Evolutionary conservation across 2,888 invertebrate species (phyloP).

Genomic region (Sicus ferrugineus): DNA sequence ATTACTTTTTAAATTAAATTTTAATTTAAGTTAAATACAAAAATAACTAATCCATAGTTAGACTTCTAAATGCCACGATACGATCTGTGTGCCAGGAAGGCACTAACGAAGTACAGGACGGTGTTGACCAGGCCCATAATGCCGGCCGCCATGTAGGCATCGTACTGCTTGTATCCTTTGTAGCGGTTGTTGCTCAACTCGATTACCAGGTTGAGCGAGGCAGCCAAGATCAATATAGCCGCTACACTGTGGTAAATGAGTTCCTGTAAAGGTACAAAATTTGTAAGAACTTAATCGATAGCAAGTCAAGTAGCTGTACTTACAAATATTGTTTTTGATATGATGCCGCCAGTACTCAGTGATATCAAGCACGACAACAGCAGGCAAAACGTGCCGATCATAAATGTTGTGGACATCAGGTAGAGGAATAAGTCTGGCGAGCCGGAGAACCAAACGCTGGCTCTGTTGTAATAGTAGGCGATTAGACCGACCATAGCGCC

Average conservation of each 20-base stretch:
- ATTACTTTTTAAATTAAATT: too few species aligned
- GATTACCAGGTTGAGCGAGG: slow-evolving; percentile 74
- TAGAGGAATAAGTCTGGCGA: slow-evolving; percentile 75
- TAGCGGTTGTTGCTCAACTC: slow-evolving; percentile 70
- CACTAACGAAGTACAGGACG: slow-evolving; percentile 77
- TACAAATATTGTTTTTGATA: slow-evolving; percentile 73
- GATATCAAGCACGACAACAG: slow-evolving; percentile 79
- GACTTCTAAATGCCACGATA: slow-evolving; percentile 74
- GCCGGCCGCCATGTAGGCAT: slow-evolving; percentile 75
- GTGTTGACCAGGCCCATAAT: slow-evolving; percentile 78
- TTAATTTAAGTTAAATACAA: too few species aligned
- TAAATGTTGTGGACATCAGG: slow-evolving; percentile 77
- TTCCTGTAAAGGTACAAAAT: slow-evolving; percentile 69
- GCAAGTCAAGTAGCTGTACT: slow-evolving; percentile 42
- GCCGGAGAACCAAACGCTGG: slow-evolving; percentile 47
- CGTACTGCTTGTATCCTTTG: slow-evolving; percentile 65
- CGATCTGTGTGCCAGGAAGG: slow-evolving; percentile 78
- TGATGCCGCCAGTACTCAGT: slow-evolving; percentile 81
- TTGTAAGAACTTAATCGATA: not conserved
- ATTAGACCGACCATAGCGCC: slow-evolving; percentile 77
- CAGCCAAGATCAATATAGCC: slow-evolving; percentile 75
- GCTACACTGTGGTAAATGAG: slow-evolving; percentile 81
- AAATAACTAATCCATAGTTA: not conserved
- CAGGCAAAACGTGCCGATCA: slow-evolving; percentile 81
- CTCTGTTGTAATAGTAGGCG: slow-evolving; percentile 67